Base-by-base conservation (phyloP, 2,797 vertebrate species). In the Amniataba percoides region DNA sequence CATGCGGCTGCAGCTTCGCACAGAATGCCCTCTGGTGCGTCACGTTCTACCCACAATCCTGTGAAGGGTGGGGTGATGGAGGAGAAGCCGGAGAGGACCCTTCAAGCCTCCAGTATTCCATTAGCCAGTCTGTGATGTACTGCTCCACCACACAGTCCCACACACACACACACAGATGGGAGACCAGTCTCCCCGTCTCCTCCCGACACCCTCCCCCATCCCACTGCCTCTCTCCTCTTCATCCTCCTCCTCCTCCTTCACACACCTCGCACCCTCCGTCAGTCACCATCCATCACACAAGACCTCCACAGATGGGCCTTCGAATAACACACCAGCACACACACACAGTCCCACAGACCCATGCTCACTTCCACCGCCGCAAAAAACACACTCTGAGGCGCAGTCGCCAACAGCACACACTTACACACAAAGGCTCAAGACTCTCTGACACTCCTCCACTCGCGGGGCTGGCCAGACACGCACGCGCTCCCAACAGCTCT, bases 61-160 rank as follows among this genome's bases (percentile, higher is more conserved):
- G 21, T 77, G 46, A 21, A 74, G 66, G 64, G 78, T 80, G 73
- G 39, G 67, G 31, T 57, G 85, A 81, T 76, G 81, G 72, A 87
- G 78, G 82, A 77, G 81, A 74, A 71, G 78, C 76, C 43, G 39
- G 57, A 70, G 81, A 88, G 81, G 85, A 92, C 78, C 92, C 91
- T 92, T 94, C 92, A 94, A 87, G 77, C 86, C 80, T 58, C 71
- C 77, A 31, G 78, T 86, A 90, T 94, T 94, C 92, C 89, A 93
- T 94, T 94, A 94, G 89, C 85, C 48, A 10, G 62, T 73, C 63
- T 55, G 89, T 94, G 93, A 95, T 95, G 88, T 92, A 94, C 82
- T 81, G 87, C 87, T 80, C 70, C 25, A 66, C 76, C 68, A 73
- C 72, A 58, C 18, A 42, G 6, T 51, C 36, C 16, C 77, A 23